phyloP scores from a whole-genome alignment of 2,888 invertebrate species.

The Heliconius sara region DNA sequence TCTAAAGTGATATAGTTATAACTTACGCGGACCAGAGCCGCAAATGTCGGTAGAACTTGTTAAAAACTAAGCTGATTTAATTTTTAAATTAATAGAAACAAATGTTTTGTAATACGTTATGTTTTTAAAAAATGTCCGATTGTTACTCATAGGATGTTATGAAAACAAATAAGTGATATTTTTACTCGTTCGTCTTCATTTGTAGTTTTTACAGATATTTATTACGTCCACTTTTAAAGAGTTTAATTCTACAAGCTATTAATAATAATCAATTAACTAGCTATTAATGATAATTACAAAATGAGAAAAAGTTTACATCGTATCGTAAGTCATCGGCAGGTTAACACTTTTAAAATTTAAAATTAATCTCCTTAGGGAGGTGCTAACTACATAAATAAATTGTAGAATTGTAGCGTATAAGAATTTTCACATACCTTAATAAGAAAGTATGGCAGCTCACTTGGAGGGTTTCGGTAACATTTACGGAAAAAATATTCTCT shows the following conservation, averaged over 20 bases:
- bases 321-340: no score
- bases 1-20: background rate
- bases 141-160: conserved; percentile 58
- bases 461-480: background rate
- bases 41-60: background rate
- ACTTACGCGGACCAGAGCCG: no score
- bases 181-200: conserved; percentile 52
- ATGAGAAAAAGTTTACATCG: background rate
- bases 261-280: background rate
- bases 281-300: background rate
- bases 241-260: background rate
- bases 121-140: conserved; percentile 48
- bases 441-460: background rate
- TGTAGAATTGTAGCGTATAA: background rate
- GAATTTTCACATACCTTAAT: background rate
- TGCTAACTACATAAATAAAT: background rate
- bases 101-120: conserved; percentile 1
- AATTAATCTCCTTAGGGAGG: background rate
- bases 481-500: conserved; percentile 6
- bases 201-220: conserved; percentile 20
- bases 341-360: background rate
- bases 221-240: background rate
- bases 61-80: background rate
- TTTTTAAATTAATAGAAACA: background rate
- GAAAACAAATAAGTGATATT: conserved; percentile 62